Evolutionary conservation across 2,113 vertebrate genomes (phyloP).

Genomic region (Xenopus borealis): DNA sequence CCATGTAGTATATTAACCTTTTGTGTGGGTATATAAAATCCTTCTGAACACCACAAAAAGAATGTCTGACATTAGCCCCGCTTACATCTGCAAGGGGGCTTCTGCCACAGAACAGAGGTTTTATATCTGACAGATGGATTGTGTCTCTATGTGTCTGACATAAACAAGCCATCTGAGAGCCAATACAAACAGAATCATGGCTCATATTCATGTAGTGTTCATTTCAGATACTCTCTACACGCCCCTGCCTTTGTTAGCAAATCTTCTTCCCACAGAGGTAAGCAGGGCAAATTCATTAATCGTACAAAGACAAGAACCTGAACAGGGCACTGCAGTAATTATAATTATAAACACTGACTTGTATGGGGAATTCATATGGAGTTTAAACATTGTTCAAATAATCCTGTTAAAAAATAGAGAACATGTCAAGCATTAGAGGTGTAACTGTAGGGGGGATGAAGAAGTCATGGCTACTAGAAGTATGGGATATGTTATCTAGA

Average conservation of each 20-base stretch:
- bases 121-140: slow-evolving; percentile 44
- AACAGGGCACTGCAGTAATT: slow-evolving; percentile 22
- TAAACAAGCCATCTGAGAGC: slow-evolving; percentile 35
- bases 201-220: slow-evolving; percentile 39
- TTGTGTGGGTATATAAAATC: background rate
- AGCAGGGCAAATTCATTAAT: slow-evolving; percentile 36
- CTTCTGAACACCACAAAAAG: slow-evolving; percentile 2
- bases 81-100: background rate
- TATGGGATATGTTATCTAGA: too few species aligned
- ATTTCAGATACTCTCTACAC: slow-evolving; percentile 30
- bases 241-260: slow-evolving; percentile 40
- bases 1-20: background rate
- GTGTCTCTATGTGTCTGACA: slow-evolving; percentile 11
- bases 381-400: background rate
- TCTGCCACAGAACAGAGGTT: slow-evolving; percentile 23
- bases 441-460: too few species aligned
- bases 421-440: too few species aligned
- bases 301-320: slow-evolving; percentile 13
- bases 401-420: background rate
- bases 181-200: slow-evolving; percentile 24
- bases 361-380: slow-evolving; percentile 26
- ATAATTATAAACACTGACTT: background rate
- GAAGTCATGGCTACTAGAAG: too few species aligned
- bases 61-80: slow-evolving; percentile 5
- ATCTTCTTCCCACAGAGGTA: slow-evolving; percentile 41